Conservation (phyloP, 1,140 invertebrate genomes). For the Catajapyx aquilonaris region DNA sequence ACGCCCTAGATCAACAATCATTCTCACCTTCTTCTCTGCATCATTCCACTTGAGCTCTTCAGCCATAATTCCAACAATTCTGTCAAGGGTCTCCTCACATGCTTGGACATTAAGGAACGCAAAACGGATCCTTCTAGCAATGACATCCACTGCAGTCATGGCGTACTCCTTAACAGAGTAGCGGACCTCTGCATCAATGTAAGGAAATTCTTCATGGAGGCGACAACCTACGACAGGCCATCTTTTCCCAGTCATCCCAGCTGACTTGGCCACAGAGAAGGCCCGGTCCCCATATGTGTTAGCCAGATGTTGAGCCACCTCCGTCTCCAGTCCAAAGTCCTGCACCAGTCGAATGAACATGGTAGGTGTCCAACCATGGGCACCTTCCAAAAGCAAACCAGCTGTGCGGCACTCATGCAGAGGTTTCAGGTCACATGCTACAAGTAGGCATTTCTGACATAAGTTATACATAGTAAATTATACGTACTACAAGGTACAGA, state of each 20-base stretch:
- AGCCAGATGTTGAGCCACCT: conserved; percentile 89
- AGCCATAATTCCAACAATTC: conserved; percentile 86
- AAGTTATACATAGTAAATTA: conserved; percentile 4
- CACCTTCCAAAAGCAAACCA: conserved; percentile 80
- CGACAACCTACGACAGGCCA: conserved; percentile 94
- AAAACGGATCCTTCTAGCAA: conserved; percentile 75
- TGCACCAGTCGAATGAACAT: conserved; percentile 95
- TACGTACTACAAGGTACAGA: conserved; percentile 1
- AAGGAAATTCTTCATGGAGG: conserved; percentile 93
- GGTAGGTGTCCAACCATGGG: conserved; percentile 88
- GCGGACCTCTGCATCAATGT: conserved; percentile 91
- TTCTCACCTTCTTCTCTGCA: conserved; percentile 41
- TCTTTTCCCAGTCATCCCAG: conserved; percentile 79
- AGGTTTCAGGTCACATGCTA: conserved; percentile 48
- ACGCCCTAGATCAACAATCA: background rate
- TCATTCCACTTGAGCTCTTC: conserved; percentile 87
- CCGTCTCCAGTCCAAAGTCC: conserved; percentile 67
- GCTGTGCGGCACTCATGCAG: conserved; percentile 55
- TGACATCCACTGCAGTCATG: conserved; percentile 86
- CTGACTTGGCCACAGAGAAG: conserved; percentile 92
- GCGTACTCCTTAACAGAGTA: conserved; percentile 94
- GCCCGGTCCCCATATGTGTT: conserved; percentile 95
- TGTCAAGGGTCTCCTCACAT: conserved; percentile 81
- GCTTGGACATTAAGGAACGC: conserved; percentile 94
- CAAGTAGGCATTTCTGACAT: conserved; percentile 9